Base-by-base conservation (phyloP, 2,888 invertebrate genomes). In the Clepsis dumicolana region DNA sequence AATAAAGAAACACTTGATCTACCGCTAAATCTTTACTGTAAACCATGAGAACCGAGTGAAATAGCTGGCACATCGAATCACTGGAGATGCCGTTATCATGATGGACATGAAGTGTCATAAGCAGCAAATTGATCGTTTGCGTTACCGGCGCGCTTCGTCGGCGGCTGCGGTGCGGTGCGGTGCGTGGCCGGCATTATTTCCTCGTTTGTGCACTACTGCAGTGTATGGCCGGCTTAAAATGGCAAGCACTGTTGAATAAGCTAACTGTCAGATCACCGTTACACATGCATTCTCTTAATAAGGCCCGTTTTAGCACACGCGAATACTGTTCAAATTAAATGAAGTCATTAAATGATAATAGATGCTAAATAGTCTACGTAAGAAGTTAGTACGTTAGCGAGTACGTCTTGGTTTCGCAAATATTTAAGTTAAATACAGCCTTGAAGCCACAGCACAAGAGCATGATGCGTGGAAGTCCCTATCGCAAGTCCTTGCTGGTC, bases 211-310 rank as follows among this genome's bases (percentile, higher is more conserved):
- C 75, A 76, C 80, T 48, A 77, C 77, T 82, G 79, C 80, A 77
- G 80, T 77, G 48, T 48, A 48, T 65, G 57, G 48, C 29, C 56
- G 48, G 76, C 74, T 72, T 71, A 71, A 77, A 80, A 80, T 77
- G 73, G 77, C 74, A 73, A 75, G 75, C 74, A 75, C 77, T 77
- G 82, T 79, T 80, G 75, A 80, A 79, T 80, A 80, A 78, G 79
- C 73, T 84, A 80, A 85, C 86, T 82, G 87, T 87, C 78, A 73
- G 62, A 72, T 71, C 74, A 80, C 88, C 85, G 87, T 85, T 86
- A 83, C 71, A 71, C 75, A 73, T 75, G 76, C 70, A 73, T 62
- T 65, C 54, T 59, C 65, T 64, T 70, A 65, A 64, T 70, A 35
- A 63, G 57, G 24, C 44, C 57, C 52, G 61, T 35, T 53, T 70